phyloP scores from a whole-genome alignment of 2,113 vertebrate species.

The Bagarius yarrelli region DNA sequence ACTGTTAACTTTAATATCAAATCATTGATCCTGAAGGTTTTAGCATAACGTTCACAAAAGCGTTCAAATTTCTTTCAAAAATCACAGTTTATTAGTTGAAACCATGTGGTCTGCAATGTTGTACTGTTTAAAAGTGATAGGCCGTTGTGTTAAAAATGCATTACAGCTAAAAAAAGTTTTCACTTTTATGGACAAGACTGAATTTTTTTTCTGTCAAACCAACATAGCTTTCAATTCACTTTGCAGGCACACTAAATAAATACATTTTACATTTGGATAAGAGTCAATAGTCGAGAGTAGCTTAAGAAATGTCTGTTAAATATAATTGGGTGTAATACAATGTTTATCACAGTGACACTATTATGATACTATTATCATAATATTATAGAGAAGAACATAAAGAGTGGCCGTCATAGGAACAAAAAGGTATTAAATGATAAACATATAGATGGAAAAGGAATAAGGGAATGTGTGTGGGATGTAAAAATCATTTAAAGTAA shows the following conservation, averaged over 20 bases:
- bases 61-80: background rate
- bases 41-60: too few species aligned
- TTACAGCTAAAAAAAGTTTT: background rate
- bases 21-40: background rate
- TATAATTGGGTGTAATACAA: background rate
- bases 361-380: background rate
- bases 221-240: background rate
- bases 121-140: background rate
- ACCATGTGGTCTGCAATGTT: background rate
- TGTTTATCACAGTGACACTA: background rate
- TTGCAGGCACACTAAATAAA: background rate
- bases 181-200: background rate
- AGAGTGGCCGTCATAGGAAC: background rate
- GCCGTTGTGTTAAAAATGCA: background rate
- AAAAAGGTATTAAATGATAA: background rate
- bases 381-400: background rate
- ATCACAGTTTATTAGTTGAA: background rate
- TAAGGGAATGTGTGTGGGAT: background rate
- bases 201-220: background rate
- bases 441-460: background rate
- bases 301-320: background rate
- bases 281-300: background rate
- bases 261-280: too few species aligned
- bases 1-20: background rate
- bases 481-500: conserved; percentile 27